Conservation (phyloP, 2,797 vertebrate genomes). For the Takifugu rubripes region DNA sequence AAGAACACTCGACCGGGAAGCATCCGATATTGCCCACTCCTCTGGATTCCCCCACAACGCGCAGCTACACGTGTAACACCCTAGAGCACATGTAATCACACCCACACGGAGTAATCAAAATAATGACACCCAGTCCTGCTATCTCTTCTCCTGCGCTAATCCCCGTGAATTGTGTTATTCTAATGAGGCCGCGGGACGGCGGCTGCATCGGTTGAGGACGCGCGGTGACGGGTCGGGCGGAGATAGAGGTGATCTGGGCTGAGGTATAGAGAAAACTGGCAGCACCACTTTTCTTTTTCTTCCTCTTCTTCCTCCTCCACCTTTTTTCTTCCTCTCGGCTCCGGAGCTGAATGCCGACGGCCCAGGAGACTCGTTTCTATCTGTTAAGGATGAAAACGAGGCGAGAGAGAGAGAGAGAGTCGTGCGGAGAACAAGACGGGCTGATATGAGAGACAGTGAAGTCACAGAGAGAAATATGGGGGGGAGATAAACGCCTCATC, state of each 20-base stretch:
- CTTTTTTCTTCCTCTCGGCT: constrained; percentile 17
- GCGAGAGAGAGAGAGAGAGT: constrained; percentile 17
- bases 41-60: constrained; percentile 32
- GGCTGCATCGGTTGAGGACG: constrained; percentile 29
- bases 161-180: constrained; percentile 48
- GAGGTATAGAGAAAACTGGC: constrained; percentile 47
- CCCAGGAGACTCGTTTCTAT: constrained; percentile 60
- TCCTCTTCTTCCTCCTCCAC: constrained; percentile 12
- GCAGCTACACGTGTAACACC: constrained; percentile 44
- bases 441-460: constrained; percentile 47
- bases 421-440: constrained; percentile 27
- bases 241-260: constrained; percentile 51
- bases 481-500: constrained; percentile 62
- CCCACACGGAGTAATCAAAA: constrained; percentile 47
- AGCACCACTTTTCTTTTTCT: constrained; percentile 40
- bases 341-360: constrained; percentile 53
- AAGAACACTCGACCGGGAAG: constrained; percentile 49
- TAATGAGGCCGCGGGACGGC: constrained; percentile 38
- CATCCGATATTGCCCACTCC: constrained; percentile 38
- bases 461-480: constrained; percentile 44
- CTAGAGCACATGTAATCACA: constrained; percentile 50
- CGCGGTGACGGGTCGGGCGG: constrained; percentile 26
- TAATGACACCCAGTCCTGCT: constrained; percentile 53
- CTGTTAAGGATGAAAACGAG: constrained; percentile 49
- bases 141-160: constrained; percentile 55